Conservation (phyloP, 2,888 invertebrate genomes). For the Platerodrilus igneus region DNA sequence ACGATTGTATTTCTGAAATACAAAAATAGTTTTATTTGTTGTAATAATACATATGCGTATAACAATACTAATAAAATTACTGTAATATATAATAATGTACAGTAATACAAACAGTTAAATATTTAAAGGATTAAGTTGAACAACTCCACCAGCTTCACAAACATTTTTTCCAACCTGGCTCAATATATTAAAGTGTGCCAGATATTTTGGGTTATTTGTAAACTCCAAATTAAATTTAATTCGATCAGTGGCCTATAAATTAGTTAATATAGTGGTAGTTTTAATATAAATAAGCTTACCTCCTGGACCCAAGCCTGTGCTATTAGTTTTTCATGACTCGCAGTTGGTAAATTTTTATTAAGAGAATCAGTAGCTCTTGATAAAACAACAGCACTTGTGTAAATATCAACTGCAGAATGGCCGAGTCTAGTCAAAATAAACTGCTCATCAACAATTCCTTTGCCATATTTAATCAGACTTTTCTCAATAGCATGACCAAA, state of each 20-base stretch:
- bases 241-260: constrained; percentile 63
- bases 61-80: too few species aligned
- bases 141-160: constrained; percentile 61
- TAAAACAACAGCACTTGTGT: constrained; percentile 72
- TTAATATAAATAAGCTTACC: constrained; percentile 47
- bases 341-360: constrained; percentile 56
- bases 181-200: constrained; percentile 61
- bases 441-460: constrained; percentile 76
- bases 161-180: constrained; percentile 62
- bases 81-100: too few species aligned
- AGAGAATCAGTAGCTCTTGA: constrained; percentile 71
- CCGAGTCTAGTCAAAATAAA: constrained; percentile 78
- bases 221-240: constrained; percentile 60
- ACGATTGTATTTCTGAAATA: too few species aligned
- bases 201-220: constrained; percentile 53
- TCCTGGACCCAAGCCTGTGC: constrained; percentile 72
- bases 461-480: constrained; percentile 70
- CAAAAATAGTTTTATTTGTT: too few species aligned
- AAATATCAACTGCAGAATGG: constrained; percentile 78
- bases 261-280: constrained; percentile 10
- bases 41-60: too few species aligned
- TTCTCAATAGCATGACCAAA: constrained; percentile 71
- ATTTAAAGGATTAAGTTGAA: constrained; percentile 62
- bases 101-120: too few species aligned
- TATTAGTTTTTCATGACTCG: constrained; percentile 67